phyloP scores from a whole-genome alignment of 2,797 vertebrate genomes.

The Eulemur albifrons region DNA sequence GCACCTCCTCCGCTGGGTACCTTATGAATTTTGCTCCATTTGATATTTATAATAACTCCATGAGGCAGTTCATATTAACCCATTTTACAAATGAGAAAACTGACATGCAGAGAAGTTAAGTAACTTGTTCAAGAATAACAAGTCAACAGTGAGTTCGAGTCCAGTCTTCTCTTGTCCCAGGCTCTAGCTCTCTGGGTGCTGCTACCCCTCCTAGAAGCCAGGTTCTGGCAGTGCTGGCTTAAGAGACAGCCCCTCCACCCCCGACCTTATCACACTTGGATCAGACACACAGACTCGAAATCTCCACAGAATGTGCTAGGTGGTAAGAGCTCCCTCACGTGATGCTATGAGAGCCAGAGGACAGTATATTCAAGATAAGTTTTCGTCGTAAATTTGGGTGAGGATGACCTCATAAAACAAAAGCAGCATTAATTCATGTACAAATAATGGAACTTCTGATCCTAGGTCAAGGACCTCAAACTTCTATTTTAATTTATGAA shows the following conservation, averaged over 20 bases:
- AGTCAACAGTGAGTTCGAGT: neutral
- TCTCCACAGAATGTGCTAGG: neutral
- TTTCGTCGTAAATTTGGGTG: slow-evolving; percentile 28
- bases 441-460: slow-evolving; percentile 40
- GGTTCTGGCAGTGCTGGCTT: neutral
- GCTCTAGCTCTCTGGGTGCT: neutral
- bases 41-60: neutral
- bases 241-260: neutral
- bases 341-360: neutral
- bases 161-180: neutral
- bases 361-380: neutral
- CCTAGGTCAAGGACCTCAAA: neutral
- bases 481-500: slow-evolving; percentile 28
- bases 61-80: neutral
- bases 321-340: neutral
- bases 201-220: neutral
- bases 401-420: slow-evolving; percentile 31
- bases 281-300: neutral
- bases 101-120: neutral
- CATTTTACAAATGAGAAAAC: neutral
- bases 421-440: neutral
- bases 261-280: rapidly evolving
- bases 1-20: neutral
- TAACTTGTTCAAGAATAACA: neutral
- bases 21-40: neutral